A percentile compares a stretch with the other conserved stretches of the same genome.
Evolutionary conservation across 2,888 invertebrate genomes (phyloP).

Genomic region (Chalcosyrphus nemorum): DNA sequence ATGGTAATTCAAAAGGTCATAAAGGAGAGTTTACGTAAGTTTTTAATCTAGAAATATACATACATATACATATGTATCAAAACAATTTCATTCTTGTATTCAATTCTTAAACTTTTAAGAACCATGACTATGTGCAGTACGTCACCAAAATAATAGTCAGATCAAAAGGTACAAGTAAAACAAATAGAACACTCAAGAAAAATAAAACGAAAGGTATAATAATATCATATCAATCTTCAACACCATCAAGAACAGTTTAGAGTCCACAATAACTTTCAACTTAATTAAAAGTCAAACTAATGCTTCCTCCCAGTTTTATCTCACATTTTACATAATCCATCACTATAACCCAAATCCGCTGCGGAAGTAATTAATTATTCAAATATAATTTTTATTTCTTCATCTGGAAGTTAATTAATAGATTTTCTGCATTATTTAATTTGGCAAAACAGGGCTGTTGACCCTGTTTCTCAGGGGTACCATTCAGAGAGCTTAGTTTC

Average conservation of each 20-base stretch:
- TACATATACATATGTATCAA: no score
- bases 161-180: no score
- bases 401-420: constrained; percentile 51
- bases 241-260: neutral
- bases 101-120: no score
- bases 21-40: no score
- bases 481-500: constrained; percentile 17
- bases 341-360: constrained; percentile 29
- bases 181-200: no score
- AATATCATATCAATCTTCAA: no score
- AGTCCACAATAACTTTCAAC: neutral
- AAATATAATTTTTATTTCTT: constrained; percentile 38
- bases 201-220: no score
- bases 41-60: no score
- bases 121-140: no score
- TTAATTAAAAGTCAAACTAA: constrained; percentile 4
- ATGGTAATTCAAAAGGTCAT: no score
- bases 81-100: no score
- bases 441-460: constrained; percentile 21
- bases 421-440: constrained; percentile 51
- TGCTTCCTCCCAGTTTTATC: neutral
- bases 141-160: no score
- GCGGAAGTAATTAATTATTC: constrained; percentile 62
- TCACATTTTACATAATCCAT: constrained; percentile 31
- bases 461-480: constrained; percentile 7